Evolutionary conservation across 2,113 vertebrate genomes (phyloP), one percentile per base, ranked within the genome.

Genomic region (Embiotoca jacksoni): DNA sequence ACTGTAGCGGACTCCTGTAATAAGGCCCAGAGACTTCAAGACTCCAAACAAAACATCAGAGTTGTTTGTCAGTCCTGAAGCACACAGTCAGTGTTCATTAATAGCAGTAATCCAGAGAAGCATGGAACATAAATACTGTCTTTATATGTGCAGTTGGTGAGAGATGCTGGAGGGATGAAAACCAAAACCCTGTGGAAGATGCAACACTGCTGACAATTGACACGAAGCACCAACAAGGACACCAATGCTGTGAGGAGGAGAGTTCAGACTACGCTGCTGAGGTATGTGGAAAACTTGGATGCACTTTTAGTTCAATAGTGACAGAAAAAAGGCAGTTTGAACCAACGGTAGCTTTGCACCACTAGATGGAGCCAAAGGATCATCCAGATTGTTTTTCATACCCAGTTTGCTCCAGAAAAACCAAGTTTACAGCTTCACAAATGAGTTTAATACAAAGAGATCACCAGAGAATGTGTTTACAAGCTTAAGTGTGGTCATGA

Each of bases 181-280:
- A 92, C 56, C 88, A 92, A 80, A 95, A 94, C 53, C 93, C 90
- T 8, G 35, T 91, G 58, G 93, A 94, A 0, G 94, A 95, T n/a
- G 86, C 88, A 70, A 88, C 93, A 11, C 75, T 82, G 7, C 75
- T 60, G 47, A 90, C 84, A 14, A 92, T 91, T 16, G 89, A 87
- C 0, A 61, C 90, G 63, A 92, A 94, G 72, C 93, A 91, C 33
- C 91, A 65, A 6, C 71, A 93, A 67, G 93, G 89, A 0, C 92
- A 79, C 23, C 93, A 87, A 75, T 82, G 91, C 32, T 76, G 89
- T 61, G 92, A 95, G 78, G 91, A 81, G 63, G 94, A 95, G 0
- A 92, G 88, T 50, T 93, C 93, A 56, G 92, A 91, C 61, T 92
- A 92, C 81, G 72, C 88, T n/a, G 89, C 93, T 36, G 94, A 96